phyloP scores from a whole-genome alignment of 2,888 invertebrate genomes.

The Eupelmus urozonus region DNA sequence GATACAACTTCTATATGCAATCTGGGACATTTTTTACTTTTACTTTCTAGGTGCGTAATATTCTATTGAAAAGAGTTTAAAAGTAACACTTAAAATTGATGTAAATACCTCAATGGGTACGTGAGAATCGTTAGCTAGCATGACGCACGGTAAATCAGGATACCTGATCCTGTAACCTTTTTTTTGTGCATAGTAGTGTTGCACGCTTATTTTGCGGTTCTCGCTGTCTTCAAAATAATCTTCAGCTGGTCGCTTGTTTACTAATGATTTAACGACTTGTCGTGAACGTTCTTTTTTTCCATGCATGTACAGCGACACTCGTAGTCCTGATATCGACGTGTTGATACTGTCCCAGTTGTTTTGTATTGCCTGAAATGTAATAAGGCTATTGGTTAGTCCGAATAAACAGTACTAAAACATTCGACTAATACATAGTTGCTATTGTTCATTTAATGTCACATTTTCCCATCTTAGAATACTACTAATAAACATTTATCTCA shows the following conservation, averaged over 20 bases:
- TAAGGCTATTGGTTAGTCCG: no score
- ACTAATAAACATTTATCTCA: no score
- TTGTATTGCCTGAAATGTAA: no score
- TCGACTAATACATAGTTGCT: no score
- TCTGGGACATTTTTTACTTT: neutral
- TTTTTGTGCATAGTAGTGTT: constrained; percentile 17
- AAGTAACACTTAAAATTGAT: neutral
- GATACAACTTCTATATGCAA: neutral
- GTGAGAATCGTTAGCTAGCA: constrained; percentile 75
- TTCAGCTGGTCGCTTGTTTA: constrained; percentile 71
- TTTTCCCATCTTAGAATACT: no score
- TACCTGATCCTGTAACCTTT: constrained; percentile 21
- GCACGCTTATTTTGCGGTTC: constrained; percentile 57
- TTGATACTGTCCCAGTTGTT: neutral
- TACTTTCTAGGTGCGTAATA: neutral
- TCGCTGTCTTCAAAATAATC: constrained; percentile 71
- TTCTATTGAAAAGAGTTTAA: neutral
- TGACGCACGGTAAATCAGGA: constrained; percentile 77
- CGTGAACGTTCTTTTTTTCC: constrained; percentile 4
- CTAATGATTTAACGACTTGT: constrained; percentile 75
- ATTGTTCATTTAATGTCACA: no score
- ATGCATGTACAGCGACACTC: neutral
- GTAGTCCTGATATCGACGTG: neutral
- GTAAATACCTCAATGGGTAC: neutral
- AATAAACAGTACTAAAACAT: no score